A percentile compares a stretch with the other conserved stretches of the same genome.
Evolutionary conservation across 2,888 invertebrate genomes (phyloP).

Genomic region (Epinotia brunnichana): DNA sequence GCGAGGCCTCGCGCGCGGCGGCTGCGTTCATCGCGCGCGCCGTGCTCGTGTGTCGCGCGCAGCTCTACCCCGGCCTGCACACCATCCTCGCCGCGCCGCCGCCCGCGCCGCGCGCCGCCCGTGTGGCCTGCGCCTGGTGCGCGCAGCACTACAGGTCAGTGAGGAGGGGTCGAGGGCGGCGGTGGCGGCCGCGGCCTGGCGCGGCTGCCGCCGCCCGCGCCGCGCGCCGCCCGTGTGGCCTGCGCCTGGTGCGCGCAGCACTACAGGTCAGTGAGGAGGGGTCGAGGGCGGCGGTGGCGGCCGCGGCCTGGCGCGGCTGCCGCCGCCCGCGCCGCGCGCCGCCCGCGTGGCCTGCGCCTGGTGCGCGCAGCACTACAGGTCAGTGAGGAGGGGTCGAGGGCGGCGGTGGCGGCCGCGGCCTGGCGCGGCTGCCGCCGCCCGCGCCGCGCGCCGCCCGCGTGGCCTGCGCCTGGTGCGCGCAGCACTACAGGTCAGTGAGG

Average conservation of each 20-base stretch:
- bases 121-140: conserved; percentile 34
- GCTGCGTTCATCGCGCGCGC: conserved; percentile 77
- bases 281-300: no score
- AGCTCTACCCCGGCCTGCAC: conserved; percentile 84
- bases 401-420: no score
- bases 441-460: conserved; percentile 51
- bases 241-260: conserved; percentile 68
- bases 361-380: no score
- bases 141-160: conserved; percentile 56
- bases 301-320: no score
- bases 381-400: no score
- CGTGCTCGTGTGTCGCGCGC: conserved; percentile 74
- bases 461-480: conserved; percentile 66
- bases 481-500: conserved; percentile 45
- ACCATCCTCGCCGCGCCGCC: conserved; percentile 76
- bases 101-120: conserved; percentile 44
- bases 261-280: neutral
- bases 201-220: conserved; percentile 67
- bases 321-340: no score
- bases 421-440: no score
- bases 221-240: conserved; percentile 49
- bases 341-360: no score
- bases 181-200: no score
- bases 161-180: no score
- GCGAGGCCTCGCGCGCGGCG: conserved; percentile 56